phyloP scores from a whole-genome alignment of 1,140 invertebrate genomes.

The Caenorhabditis remanei region DNA sequence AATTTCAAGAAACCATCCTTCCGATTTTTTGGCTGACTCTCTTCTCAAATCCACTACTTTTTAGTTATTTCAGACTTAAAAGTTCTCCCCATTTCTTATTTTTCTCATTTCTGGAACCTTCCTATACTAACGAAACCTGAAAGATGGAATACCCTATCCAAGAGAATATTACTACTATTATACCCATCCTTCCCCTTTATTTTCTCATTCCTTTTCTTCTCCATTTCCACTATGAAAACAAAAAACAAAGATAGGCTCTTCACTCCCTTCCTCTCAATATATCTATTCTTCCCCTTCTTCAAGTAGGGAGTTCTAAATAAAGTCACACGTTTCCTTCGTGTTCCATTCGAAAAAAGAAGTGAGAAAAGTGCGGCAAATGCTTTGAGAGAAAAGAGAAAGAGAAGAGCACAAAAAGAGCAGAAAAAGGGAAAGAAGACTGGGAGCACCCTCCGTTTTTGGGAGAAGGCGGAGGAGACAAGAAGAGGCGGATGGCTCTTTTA shows the following conservation, averaged over 20 bases:
- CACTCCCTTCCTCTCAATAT: not conserved
- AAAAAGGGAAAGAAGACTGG: not conserved
- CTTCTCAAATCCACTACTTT: too few species aligned
- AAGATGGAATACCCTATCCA: too few species aligned
- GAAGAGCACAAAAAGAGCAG: slow-evolving; percentile 21
- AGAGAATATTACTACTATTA: slow-evolving; percentile 26
- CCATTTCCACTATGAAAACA: slow-evolving; percentile 19
- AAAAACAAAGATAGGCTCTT: slow-evolving; percentile 1
- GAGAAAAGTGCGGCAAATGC: not conserved
- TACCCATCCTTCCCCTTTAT: not conserved
- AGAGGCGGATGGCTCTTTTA: not conserved
- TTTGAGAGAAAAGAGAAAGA: not conserved
- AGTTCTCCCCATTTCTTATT: too few species aligned
- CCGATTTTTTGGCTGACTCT: too few species aligned
- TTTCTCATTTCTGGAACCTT: too few species aligned
- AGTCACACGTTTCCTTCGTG: slow-evolving; percentile 30
- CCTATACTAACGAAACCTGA: too few species aligned
- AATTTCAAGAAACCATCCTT: too few species aligned
- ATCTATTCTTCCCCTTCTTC: not conserved
- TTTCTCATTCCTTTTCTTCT: not conserved
- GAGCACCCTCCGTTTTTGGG: not conserved
- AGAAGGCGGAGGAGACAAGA: not conserved
- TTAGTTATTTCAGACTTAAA: too few species aligned
- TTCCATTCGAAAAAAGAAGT: not conserved
- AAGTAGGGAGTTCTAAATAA: not conserved